Evolutionary conservation across 2,888 invertebrate genomes (phyloP).

Genomic region (Xestia xanthographa): DNA sequence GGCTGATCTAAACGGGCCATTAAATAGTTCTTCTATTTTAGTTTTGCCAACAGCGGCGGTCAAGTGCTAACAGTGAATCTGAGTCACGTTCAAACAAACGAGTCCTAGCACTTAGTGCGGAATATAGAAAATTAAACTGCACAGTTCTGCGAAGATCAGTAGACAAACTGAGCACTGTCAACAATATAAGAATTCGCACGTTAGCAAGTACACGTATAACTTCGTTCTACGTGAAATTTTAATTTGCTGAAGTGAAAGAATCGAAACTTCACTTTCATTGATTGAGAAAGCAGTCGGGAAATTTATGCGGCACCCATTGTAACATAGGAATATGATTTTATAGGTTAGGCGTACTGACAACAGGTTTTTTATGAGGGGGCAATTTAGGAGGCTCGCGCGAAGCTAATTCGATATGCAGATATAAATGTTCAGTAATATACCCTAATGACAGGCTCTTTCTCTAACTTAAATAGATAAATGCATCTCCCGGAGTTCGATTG

Average conservation of each 20-base stretch:
- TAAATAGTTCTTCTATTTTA: conserved; percentile 49
- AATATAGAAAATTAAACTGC: conserved; percentile 45
- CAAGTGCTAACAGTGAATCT: conserved; percentile 50
- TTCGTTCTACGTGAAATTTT: conserved; percentile 50
- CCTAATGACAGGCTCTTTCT: conserved; percentile 35
- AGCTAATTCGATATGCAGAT: conserved; percentile 34
- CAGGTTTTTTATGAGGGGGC: conserved; percentile 46
- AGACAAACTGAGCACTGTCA: conserved; percentile 39
- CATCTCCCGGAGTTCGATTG: conserved; percentile 38
- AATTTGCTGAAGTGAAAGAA: conserved; percentile 67
- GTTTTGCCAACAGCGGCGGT: conserved; percentile 45
- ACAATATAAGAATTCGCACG: conserved; percentile 51
- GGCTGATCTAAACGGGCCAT: conserved; percentile 24
- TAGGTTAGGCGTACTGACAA: conserved; percentile 50
- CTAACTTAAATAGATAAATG: conserved; percentile 37
- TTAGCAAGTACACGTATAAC: conserved; percentile 32
- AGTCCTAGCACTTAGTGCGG: conserved; percentile 30
- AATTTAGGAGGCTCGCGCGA: conserved; percentile 35
- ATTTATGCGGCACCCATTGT: conserved; percentile 73
- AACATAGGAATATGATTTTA: conserved; percentile 68
- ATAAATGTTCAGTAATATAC: conserved; percentile 10
- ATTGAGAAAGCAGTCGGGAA: conserved; percentile 73
- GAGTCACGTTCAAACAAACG: conserved; percentile 53
- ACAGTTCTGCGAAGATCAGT: conserved; percentile 39
- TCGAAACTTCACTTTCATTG: conserved; percentile 74